Evolutionary conservation across 2,113 vertebrate genomes (phyloP).

Genomic region (Sminthopsis crassicaudata): DNA sequence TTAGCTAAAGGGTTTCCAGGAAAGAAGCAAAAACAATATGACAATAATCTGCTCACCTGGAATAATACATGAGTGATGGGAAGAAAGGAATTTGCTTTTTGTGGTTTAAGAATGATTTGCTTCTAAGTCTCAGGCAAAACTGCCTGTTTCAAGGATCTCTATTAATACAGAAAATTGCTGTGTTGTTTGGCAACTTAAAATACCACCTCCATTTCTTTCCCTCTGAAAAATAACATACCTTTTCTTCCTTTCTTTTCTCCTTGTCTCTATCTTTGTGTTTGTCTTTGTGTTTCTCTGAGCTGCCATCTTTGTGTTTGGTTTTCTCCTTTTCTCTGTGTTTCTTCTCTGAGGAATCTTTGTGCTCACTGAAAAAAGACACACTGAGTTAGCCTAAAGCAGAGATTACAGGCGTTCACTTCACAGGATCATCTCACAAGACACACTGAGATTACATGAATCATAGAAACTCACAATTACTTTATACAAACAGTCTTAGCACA

Average conservation of each 20-base stretch:
- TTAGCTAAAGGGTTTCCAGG: slow-evolving; percentile 5
- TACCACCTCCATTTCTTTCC: neutral
- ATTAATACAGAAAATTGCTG: neutral
- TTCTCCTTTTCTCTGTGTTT: slow-evolving; percentile 95
- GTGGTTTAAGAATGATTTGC: neutral
- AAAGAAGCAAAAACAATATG: neutral
- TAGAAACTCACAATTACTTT: slow-evolving; percentile 44
- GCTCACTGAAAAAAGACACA: slow-evolving; percentile 88
- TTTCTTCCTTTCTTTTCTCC: slow-evolving; percentile 95
- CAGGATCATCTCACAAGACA: slow-evolving; percentile 45
- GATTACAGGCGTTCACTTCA: slow-evolving; percentile 51
- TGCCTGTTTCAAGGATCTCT: slow-evolving; percentile 31
- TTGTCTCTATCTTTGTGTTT: slow-evolving; percentile 92
- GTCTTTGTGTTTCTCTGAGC: slow-evolving; percentile 93
- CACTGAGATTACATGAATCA: slow-evolving; percentile 46
- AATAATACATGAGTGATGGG: neutral
- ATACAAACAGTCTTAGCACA: slow-evolving; percentile 54
- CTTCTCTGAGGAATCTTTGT: slow-evolving; percentile 96
- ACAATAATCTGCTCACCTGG: neutral
- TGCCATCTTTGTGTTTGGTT: slow-evolving; percentile 93
- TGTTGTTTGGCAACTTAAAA: slow-evolving; percentile 30
- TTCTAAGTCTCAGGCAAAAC: slow-evolving; percentile 25
- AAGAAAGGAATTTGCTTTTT: slow-evolving; percentile 29
- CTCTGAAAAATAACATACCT: slow-evolving; percentile 83
- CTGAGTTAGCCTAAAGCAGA: slow-evolving; percentile 63